Evolutionary conservation across 2,113 vertebrate genomes (phyloP).

Genomic region (Poecilia latipinna): DNA sequence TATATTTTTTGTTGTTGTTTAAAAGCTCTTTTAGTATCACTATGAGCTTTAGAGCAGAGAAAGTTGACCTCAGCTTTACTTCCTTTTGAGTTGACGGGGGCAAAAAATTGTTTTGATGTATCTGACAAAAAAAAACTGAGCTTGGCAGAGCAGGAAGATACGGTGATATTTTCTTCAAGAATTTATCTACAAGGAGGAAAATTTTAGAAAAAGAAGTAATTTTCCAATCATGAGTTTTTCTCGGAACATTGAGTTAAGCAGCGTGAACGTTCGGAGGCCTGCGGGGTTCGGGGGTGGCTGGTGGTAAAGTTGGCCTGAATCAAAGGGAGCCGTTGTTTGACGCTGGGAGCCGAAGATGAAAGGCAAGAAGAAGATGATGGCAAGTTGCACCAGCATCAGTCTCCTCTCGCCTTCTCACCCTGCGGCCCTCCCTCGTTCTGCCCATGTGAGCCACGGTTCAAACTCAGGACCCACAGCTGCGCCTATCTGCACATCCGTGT

Average conservation of each 20-base stretch:
- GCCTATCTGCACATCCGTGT: conserved; percentile 8
- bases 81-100: conserved; percentile 11
- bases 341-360: conserved; percentile 76
- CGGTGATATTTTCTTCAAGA: conserved; percentile 26
- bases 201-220: conserved; percentile 59
- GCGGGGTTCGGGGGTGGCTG: conserved; percentile 70
- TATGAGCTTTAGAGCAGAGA: background rate
- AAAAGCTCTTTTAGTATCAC: background rate
- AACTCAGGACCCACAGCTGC: conserved; percentile 73
- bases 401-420: conserved; percentile 71
- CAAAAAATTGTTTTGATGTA: conserved; percentile 48
- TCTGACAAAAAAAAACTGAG: conserved; percentile 8
- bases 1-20: background rate
- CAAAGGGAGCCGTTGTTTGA: conserved; percentile 79
- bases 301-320: conserved; percentile 74
- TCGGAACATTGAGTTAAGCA: conserved; percentile 84
- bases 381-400: conserved; percentile 71
- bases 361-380: conserved; percentile 76
- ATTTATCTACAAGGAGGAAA: conserved; percentile 54
- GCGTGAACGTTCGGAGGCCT: conserved; percentile 76
- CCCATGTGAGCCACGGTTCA: conserved; percentile 80
- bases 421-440: conserved; percentile 67
- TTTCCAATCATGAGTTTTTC: conserved; percentile 84
- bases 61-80: conserved; percentile 1
- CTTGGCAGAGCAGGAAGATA: conserved; percentile 17